These are phyloP conservation scores for Ostrea edulis DNA, from an alignment of 1,140 invertebrate genomes.

Conservation along the genomic window DNA sequence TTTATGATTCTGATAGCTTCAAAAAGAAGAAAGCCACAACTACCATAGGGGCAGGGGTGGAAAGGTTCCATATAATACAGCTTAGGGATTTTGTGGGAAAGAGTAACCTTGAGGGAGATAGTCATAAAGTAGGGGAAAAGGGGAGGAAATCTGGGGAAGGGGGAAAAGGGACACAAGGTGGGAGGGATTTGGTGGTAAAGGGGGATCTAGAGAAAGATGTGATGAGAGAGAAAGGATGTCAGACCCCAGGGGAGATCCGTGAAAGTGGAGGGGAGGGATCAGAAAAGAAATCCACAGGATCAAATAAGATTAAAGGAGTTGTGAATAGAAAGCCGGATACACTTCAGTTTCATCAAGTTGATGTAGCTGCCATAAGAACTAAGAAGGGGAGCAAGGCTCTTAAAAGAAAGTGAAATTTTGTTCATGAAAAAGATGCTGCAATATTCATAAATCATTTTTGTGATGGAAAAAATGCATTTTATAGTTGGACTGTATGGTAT, in stretches of 20 bases:
- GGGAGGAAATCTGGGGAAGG: not conserved
- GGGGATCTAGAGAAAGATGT: not conserved
- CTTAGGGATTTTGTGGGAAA: not conserved
- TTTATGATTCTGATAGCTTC: constrained; percentile 38
- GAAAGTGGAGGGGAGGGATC: not conserved
- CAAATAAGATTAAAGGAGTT: constrained; percentile 2
- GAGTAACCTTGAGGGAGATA: not conserved
- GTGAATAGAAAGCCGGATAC: constrained; percentile 36
- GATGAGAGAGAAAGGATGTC: not conserved
- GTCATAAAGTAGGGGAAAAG: not conserved
- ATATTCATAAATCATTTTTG: not conserved
- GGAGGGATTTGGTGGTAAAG: not conserved
- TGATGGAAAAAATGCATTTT: too few species aligned
- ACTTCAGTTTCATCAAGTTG: constrained; percentile 21
- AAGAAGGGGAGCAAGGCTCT: not conserved
- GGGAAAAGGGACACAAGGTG: not conserved
- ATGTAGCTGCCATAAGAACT: not conserved
- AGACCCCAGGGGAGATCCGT: not conserved
- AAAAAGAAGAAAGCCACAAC: not conserved
- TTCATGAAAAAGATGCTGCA: not conserved
- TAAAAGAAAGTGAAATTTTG: not conserved
- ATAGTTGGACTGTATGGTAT: too few species aligned
- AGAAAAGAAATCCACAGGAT: constrained; percentile 24
- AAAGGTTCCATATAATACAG: constrained; percentile 1
- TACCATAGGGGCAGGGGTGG: not conserved